Evolutionary conservation across 2,797 vertebrate species (phyloP).

Genomic region (Echiichthys vipera): DNA sequence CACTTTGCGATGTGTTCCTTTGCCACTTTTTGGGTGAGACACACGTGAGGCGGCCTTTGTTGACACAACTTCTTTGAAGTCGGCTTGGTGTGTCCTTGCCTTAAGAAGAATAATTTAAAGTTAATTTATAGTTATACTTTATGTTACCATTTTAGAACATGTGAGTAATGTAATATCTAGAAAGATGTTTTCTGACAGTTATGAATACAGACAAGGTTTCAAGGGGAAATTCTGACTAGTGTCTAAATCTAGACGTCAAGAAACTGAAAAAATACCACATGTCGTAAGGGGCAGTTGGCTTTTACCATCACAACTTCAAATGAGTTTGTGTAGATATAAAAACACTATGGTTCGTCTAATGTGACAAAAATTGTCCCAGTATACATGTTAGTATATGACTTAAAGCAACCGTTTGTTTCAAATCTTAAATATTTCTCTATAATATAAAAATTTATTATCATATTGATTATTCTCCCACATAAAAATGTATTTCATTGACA

Average conservation of each 20-base stretch:
- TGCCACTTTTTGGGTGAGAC: too few relatives aligned
- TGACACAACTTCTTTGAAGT: too few relatives aligned
- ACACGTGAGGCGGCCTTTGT: too few relatives aligned
- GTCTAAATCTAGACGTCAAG: neutral
- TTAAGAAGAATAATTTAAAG: conserved; percentile 2
- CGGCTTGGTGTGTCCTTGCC: too few relatives aligned
- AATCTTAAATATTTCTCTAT: neutral
- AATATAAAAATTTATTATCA: neutral
- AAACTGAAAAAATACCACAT: neutral
- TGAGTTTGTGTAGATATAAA: neutral
- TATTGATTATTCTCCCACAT: neutral
- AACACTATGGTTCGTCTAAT: neutral
- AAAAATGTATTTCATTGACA: neutral
- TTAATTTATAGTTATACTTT: neutral
- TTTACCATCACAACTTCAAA: neutral
- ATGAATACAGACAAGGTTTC: neutral
- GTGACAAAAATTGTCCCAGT: neutral
- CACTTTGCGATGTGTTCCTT: too few relatives aligned
- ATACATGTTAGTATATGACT: neutral
- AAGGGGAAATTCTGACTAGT: neutral
- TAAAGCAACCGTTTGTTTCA: neutral
- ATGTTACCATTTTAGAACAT: conserved; percentile 1
- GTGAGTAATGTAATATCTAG: neutral
- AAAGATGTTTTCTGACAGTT: neutral
- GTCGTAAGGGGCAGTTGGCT: too few relatives aligned